Conservation (phyloP, 30 jellyfish, hydroid and myxozoan genomes). For the Hydractinia echinata region DNA sequence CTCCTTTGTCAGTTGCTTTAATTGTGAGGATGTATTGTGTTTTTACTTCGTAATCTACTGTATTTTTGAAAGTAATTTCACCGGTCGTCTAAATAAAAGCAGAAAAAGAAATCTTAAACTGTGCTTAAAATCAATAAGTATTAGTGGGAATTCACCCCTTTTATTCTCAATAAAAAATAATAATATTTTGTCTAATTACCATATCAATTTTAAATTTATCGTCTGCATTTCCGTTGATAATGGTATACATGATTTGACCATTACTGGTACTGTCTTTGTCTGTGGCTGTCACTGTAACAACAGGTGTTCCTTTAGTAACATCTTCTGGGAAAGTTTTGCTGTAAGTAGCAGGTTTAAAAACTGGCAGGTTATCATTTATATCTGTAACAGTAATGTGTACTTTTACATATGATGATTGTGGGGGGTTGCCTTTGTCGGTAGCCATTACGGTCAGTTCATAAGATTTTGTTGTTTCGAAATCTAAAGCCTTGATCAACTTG, state of each 20-base stretch:
- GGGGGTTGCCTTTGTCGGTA: constrained; percentile 46
- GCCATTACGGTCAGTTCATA: constrained; percentile 41
- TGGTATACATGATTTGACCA: constrained; percentile 5
- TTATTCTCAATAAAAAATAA: not conserved
- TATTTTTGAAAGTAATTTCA: not conserved
- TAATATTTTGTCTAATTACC: too few species aligned
- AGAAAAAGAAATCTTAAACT: not conserved
- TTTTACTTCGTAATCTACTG: not conserved
- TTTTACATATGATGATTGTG: constrained; percentile 23
- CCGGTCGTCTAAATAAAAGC: not conserved
- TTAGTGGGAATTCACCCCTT: too few species aligned
- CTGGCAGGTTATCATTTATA: constrained; percentile 7
- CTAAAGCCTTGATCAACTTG: not conserved
- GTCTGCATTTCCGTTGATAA: too few species aligned
- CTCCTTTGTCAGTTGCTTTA: constrained; percentile 8
- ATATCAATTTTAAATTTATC: too few species aligned
- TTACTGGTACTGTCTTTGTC: too few species aligned
- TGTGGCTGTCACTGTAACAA: too few species aligned
- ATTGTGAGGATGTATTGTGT: not conserved
- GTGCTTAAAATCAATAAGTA: not conserved
- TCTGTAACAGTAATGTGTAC: constrained; percentile 21
- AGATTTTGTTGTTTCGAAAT: not conserved
- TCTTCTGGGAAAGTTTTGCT: not conserved
- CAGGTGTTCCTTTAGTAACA: not conserved
- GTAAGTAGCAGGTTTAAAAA: not conserved